Conservation (phyloP, 2,888 invertebrate genomes). For the Bellardia bayeri region DNA sequence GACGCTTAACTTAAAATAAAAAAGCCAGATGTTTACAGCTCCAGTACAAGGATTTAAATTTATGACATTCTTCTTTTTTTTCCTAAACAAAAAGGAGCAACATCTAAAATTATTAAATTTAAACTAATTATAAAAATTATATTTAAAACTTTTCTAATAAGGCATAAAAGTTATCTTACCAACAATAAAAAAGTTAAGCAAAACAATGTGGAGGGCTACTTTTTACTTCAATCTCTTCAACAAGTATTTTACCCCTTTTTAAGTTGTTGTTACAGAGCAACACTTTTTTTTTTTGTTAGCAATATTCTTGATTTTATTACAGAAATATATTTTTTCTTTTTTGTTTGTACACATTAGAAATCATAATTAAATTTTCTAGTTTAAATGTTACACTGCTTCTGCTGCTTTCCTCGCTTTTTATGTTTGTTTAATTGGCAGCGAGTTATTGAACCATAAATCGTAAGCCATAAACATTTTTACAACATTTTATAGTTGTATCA, state of each 20-base stretch:
- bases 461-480: slow-evolving; percentile 15
- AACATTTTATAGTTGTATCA: slow-evolving; percentile 17
- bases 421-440: slow-evolving; percentile 32
- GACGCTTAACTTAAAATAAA: slow-evolving; percentile 3
- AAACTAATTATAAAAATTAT: slow-evolving; percentile 47
- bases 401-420: neutral
- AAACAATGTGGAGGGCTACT: neutral
- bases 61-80: slow-evolving; percentile 11
- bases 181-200: neutral
- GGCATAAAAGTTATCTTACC: neutral
- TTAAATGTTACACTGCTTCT: neutral
- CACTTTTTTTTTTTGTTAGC: neutral
- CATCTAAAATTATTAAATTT: slow-evolving; percentile 10
- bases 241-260: slow-evolving; percentile 29
- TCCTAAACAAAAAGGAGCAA: neutral
- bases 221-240: neutral
- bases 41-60: slow-evolving; percentile 39
- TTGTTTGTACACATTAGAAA: neutral
- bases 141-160: slow-evolving; percentile 59
- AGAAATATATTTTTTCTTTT: neutral
- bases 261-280: neutral
- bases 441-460: slow-evolving; percentile 53
- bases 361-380: slow-evolving; percentile 23
- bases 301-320: neutral
- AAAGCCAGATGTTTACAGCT: slow-evolving; percentile 5